These are phyloP conservation scores for Pipa parva DNA, from an alignment of 2,113 vertebrate species.

Conservation along the genomic window DNA sequence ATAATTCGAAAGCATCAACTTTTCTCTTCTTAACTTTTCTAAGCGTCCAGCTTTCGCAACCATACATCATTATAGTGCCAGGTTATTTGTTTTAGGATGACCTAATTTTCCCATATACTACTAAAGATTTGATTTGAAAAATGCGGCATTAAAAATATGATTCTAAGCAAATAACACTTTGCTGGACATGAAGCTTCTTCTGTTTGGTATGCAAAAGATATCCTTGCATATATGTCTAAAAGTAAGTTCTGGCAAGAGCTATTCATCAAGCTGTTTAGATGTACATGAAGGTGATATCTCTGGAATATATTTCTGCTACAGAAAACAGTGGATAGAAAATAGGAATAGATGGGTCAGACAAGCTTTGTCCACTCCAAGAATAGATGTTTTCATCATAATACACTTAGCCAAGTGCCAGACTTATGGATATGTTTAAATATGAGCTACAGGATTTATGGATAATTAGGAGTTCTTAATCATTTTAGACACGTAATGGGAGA, in stretches of 20 bases:
- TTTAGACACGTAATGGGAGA: no score
- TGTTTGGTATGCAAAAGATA: not conserved
- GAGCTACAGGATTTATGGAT: not conserved
- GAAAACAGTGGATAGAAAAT: not conserved
- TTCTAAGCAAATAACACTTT: not conserved
- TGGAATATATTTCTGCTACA: not conserved
- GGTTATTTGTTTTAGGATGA: no score
- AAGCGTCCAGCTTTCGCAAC: no score
- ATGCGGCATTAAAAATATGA: no score
- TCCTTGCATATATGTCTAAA: not conserved
- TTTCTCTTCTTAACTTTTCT: no score
- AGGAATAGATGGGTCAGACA: not conserved
- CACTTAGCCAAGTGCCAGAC: not conserved
- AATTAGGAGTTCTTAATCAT: no score
- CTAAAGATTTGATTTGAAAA: no score
- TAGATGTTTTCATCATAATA: not conserved
- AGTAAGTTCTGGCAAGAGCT: not conserved
- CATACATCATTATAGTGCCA: no score
- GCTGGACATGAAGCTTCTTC: not conserved
- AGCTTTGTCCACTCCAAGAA: not conserved
- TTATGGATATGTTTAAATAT: not conserved
- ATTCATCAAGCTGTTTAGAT: conserved; percentile 4
- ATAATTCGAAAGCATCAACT: no score
- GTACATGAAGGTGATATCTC: conserved; percentile 1
- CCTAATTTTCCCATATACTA: not conserved